Evolutionary conservation across 2,888 invertebrate species (phyloP).

Genomic region (Polyommatus icarus): DNA sequence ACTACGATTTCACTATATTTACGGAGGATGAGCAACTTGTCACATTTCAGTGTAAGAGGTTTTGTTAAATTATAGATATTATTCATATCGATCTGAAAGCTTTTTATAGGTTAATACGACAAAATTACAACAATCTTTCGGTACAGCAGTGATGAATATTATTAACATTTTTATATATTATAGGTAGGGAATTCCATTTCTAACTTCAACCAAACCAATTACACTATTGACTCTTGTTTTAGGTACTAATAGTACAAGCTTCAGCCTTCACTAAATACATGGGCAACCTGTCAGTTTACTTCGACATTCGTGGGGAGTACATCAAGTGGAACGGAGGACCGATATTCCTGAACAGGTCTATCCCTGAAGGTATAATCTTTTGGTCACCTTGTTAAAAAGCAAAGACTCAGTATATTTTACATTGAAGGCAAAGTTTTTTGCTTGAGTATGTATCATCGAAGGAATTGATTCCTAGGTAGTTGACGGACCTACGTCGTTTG

Average conservation of each 20-base stretch:
- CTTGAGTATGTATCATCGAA: not conserved
- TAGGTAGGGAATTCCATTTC: too few species aligned
- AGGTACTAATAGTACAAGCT: slow-evolving; percentile 87
- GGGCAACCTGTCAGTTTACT: slow-evolving; percentile 87
- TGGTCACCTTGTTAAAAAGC: slow-evolving; percentile 29
- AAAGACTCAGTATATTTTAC: not conserved
- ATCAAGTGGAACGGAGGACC: slow-evolving; percentile 86
- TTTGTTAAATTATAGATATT: too few species aligned
- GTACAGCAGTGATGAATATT: too few species aligned
- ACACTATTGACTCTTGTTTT: slow-evolving; percentile 38
- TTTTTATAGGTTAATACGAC: too few species aligned
- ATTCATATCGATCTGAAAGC: too few species aligned
- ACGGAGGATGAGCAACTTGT: too few species aligned
- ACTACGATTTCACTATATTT: too few species aligned
- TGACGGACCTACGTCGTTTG: too few species aligned
- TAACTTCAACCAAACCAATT: not conserved
- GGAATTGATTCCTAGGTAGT: too few species aligned
- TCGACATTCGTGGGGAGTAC: slow-evolving; percentile 85
- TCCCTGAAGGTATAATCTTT: slow-evolving; percentile 80
- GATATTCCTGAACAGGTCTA: slow-evolving; percentile 81
- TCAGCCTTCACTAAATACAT: slow-evolving; percentile 88
- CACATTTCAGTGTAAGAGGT: too few species aligned
- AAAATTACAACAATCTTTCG: too few species aligned
- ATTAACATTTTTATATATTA: too few species aligned
- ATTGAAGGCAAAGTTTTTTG: not conserved